These are phyloP conservation scores for Hylyphantes graminicola DNA, from an alignment of 1,140 invertebrate species.

Conservation along the genomic window DNA sequence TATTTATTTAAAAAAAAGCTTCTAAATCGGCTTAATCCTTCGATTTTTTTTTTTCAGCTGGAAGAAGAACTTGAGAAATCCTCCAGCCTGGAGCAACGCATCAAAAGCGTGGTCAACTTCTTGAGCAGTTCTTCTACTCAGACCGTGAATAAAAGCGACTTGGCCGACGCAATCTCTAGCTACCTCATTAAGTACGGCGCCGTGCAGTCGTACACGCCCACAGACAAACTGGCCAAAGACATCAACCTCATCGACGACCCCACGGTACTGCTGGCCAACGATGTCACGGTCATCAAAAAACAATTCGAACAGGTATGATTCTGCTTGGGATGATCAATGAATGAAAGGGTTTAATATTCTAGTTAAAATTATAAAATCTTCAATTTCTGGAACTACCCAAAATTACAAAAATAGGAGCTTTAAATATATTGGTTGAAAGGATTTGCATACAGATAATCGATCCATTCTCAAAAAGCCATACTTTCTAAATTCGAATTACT, in stretches of 20 bases:
- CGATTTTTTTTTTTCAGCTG: neutral
- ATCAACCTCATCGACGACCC: conserved; percentile 29
- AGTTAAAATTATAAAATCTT: neutral
- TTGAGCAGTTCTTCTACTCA: neutral
- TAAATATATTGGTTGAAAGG: neutral
- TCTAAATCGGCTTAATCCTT: neutral
- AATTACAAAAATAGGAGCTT: neutral
- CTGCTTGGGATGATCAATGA: neutral
- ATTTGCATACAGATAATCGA: too few species aligned
- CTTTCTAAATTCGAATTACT: too few species aligned
- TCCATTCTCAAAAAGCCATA: too few species aligned
- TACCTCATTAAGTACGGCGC: neutral
- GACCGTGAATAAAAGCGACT: neutral
- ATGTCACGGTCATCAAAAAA: neutral
- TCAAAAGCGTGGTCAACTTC: neutral
- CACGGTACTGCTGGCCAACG: conserved; percentile 3
- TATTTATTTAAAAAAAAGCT: neutral
- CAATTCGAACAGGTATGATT: neutral
- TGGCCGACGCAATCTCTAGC: neutral
- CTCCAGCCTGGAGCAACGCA: neutral
- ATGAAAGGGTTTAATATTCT: neutral
- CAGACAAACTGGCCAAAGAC: neutral
- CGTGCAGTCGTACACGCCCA: neutral
- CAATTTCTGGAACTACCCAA: neutral
- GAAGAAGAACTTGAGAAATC: neutral